A percentile compares a stretch with the other conserved stretches of the same genome.
Conservation (phyloP, 2,797 vertebrate genomes). For the Neosilurus hyrtlii region DNA sequence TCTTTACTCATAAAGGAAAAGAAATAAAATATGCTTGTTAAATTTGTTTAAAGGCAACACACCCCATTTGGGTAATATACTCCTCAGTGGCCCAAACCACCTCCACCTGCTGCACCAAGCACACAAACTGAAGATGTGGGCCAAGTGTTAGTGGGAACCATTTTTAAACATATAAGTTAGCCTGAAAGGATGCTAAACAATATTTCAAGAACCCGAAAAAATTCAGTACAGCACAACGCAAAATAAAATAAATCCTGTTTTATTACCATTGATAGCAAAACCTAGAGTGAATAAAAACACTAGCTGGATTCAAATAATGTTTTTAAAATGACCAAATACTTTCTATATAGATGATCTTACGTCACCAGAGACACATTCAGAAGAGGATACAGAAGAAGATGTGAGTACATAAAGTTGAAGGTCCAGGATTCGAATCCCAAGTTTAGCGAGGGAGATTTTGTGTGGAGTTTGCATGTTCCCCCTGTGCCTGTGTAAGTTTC, state of each 20-base stretch:
- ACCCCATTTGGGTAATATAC: background rate
- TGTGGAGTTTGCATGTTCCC: too few species aligned
- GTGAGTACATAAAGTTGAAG: background rate
- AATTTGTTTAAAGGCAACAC: background rate
- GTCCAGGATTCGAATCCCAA: too few species aligned
- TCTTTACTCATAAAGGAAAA: background rate
- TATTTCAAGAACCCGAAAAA: background rate
- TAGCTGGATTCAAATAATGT: background rate
- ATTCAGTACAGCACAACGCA: background rate
- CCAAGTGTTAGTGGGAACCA: background rate
- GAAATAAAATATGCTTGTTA: background rate
- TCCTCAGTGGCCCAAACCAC: background rate
- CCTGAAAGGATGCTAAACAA: background rate
- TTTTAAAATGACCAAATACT: background rate
- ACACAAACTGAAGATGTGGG: background rate
- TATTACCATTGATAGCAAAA: background rate
- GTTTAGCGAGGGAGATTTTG: too few species aligned
- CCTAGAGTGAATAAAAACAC: background rate
- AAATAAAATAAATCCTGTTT: background rate
- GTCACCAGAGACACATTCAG: constrained; percentile 9
- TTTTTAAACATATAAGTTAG: background rate
- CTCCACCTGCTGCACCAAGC: too few species aligned
- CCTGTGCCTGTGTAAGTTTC: too few species aligned
- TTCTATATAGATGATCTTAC: background rate
- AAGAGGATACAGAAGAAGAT: background rate